Evolutionary conservation across 2,888 invertebrate species (phyloP), one percentile per base, ranked within the genome.

Genomic region (Trachelus troglodyta): DNA sequence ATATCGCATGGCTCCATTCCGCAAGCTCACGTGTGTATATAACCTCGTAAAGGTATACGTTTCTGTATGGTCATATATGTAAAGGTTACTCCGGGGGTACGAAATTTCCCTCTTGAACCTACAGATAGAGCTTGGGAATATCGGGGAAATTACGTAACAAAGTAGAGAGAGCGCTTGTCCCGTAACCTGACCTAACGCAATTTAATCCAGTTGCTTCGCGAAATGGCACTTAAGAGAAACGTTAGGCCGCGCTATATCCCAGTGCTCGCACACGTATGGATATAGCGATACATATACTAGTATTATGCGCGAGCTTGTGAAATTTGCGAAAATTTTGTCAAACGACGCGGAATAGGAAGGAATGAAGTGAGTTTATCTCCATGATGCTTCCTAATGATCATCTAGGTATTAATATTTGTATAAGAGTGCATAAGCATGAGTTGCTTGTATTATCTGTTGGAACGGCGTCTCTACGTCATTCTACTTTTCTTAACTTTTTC

Each of bases 141-240:
- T 74, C 15, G 74, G 23, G 15, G 74, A 74, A 74, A 74, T 74
- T 74, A 34, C 37, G 74, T 35, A 35, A 34, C 74, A 74, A 74
- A 34, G 35, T 74, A 35, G 74, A 56, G 74, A 74, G 37, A 74
- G 12, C 74, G 23, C 31, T 74, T 74, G 30, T 35, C 74, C 34
- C 74, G 34, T 34, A 74, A 35, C 74, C 74, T 35, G 35, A 74
- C 74, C 74, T 74, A 35, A 74, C 74, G 31, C 74, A 74, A 74
- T 74, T 74, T 74, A 34, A 74, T 74, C 37, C 74, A 35, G 35
- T 35, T 34, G 74, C 37, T 74, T 34, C 23, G 74, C 74, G 74
- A n/a, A 74, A 74, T 74, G 35, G 35, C 74, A 30, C 34, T 33
- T 34, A 30, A 74, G 34, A 71, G 71, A 31, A 33, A 33, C 31